Conservation (phyloP, 2,113 vertebrate species). For the Lepisosteus oculatus region DNA sequence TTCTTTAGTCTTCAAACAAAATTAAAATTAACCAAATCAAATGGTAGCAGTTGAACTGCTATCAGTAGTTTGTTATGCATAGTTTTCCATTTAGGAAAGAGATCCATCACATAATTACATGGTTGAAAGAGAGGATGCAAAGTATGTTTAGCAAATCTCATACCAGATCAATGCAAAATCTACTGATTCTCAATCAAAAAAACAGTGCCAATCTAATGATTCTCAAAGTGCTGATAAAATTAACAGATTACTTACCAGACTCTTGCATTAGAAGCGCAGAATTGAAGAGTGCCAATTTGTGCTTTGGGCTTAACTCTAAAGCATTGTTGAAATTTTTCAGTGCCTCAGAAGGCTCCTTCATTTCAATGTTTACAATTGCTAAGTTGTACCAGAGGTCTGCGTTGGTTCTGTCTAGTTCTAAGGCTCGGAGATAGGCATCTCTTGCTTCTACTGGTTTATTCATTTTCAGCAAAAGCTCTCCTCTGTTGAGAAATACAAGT, state of each 20-base stretch:
- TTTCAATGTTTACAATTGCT: constrained; percentile 95
- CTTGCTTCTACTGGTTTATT: constrained; percentile 91
- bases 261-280: constrained; percentile 97
- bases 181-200: neutral
- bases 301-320: constrained; percentile 81
- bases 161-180: too few relatives aligned
- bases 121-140: too few relatives aligned
- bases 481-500: constrained; percentile 65
- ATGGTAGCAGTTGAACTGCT: too few relatives aligned
- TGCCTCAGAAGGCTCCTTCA: constrained; percentile 91
- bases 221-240: neutral
- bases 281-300: constrained; percentile 93
- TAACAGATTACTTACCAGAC: constrained; percentile 75
- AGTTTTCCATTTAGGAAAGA: too few relatives aligned
- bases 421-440: constrained; percentile 86
- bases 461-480: constrained; percentile 95
- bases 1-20: too few relatives aligned
- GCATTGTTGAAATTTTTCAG: constrained; percentile 91
- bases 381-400: constrained; percentile 98
- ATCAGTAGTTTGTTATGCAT: too few relatives aligned
- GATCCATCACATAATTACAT: too few relatives aligned
- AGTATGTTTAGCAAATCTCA: too few relatives aligned
- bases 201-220: too few relatives aligned
- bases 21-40: too few relatives aligned
- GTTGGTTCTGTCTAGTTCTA: constrained; percentile 88